Evolutionary conservation across 2,797 vertebrate species (phyloP).

Genomic region (Sylvia borin): DNA sequence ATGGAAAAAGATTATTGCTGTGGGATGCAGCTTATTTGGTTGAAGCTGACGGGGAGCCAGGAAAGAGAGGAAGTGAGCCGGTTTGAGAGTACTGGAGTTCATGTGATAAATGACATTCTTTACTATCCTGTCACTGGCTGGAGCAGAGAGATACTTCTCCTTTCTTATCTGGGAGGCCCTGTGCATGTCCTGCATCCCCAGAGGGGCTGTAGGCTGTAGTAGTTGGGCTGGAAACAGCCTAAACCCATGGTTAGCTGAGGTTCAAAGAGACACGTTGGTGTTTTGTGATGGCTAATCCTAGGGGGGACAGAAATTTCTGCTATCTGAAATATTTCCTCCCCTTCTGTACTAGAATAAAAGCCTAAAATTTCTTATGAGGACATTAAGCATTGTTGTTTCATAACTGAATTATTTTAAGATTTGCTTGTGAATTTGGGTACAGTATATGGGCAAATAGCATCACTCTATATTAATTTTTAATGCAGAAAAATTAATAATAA

Average conservation of each 20-base stretch:
- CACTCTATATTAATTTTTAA: not conserved
- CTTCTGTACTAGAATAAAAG: not conserved
- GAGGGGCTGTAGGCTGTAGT: not conserved
- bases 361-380: not conserved
- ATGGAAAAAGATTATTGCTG: slow-evolving; percentile 38
- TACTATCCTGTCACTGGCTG: not conserved
- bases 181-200: not conserved
- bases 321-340: not conserved
- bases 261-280: fast-evolving
- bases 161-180: not conserved
- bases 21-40: not conserved
- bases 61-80: slow-evolving; percentile 25
- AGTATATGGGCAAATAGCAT: not conserved
- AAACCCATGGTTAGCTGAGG: not conserved
- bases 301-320: not conserved
- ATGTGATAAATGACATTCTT: not conserved
- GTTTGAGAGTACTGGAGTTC: not conserved
- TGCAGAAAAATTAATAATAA: not conserved
- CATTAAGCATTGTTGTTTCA: not conserved
- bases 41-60: not conserved
- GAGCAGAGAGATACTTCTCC: not conserved
- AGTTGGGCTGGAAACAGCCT: not conserved
- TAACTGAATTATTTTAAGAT: not conserved
- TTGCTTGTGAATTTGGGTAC: not conserved
- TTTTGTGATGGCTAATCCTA: not conserved